Conservation (phyloP, 2,113 vertebrate species). For the Seriola dumerili region DNA sequence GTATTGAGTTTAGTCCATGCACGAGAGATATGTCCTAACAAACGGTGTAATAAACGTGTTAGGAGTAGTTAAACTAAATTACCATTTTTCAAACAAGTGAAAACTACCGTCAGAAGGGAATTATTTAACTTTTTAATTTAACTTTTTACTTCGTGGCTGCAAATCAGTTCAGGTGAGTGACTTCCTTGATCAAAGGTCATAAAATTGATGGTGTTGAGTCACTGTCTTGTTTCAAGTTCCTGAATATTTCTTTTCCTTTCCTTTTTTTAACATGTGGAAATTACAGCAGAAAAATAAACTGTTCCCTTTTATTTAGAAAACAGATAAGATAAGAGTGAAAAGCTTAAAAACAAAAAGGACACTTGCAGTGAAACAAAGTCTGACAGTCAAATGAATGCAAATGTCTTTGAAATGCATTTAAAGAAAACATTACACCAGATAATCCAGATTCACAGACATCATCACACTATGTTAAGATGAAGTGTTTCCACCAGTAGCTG, state of each 20-base stretch:
- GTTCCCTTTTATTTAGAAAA: neutral
- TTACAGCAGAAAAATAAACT: neutral
- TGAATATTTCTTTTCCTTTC: neutral
- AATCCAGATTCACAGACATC: neutral
- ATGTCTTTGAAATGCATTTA: neutral
- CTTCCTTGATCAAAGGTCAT: conserved; percentile 37
- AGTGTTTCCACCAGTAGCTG: neutral
- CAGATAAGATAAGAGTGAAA: neutral
- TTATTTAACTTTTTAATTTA: neutral
- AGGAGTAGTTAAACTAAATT: too few relatives aligned
- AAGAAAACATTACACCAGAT: neutral
- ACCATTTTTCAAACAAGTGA: too few relatives aligned
- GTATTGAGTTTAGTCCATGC: neutral
- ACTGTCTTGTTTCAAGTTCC: too few relatives aligned
- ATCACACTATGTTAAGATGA: neutral
- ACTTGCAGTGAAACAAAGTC: neutral
- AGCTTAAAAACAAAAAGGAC: neutral
- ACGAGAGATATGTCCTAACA: neutral
- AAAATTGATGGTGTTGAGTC: neutral
- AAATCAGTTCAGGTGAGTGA: neutral
- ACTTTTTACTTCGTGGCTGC: neutral
- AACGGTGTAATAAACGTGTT: too few relatives aligned
- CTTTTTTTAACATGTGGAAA: neutral
- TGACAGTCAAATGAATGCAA: conserved; percentile 31
- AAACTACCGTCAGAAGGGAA: too few relatives aligned